Base-by-base conservation (phyloP, 2,113 vertebrate species). In the Tachycineta bicolor region DNA sequence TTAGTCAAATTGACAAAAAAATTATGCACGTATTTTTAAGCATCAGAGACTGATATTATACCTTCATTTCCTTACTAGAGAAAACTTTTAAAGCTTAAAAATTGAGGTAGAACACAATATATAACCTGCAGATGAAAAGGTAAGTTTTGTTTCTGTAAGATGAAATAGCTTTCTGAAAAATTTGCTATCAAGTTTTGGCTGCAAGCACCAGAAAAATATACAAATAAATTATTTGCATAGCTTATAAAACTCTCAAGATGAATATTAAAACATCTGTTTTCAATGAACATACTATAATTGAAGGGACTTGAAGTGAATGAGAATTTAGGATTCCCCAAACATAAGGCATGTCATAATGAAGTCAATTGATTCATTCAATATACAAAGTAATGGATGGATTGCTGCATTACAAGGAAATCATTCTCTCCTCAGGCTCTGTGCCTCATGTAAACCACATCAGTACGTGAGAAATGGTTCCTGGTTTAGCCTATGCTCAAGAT, bases 221-320 rank as follows among this genome's bases (percentile, higher is more conserved):
- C 96, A 97, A 98, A 97, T 94, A 96, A 97, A 97, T 97, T 97
- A 97, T 97, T 97, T 98, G 92, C 96, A 94, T 97, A 95, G 83
- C 74, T 97, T 97, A 92, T 96, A 96, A 98, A 97, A 97, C 83
- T 91, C 90, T 97, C 90, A 92, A 76, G 64, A 29, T 91, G 89
- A 97, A 95, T 97, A 98, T 97, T 97, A 95, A 98, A 97, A 78
- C 94, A 97, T 97, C 94, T 98, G 91, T 97, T 97, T 97, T 95
- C 94, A 97, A 96, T 77, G 82, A 98, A 96, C 96, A 94, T 49
- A 28, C 18, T 89, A 59, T 97, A 98, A 98, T 97, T 98, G 96
- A 97, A 97, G 96, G 86, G 87, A 87, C 87, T 97, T 94, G 87
- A 97, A 97, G 89, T 96, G 90, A 97, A 97, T 97, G 94, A 94